Evolutionary conservation across 2,888 invertebrate species (phyloP), one percentile per base, ranked within the genome.

Genomic region (Drosophila flavopinicola): DNA sequence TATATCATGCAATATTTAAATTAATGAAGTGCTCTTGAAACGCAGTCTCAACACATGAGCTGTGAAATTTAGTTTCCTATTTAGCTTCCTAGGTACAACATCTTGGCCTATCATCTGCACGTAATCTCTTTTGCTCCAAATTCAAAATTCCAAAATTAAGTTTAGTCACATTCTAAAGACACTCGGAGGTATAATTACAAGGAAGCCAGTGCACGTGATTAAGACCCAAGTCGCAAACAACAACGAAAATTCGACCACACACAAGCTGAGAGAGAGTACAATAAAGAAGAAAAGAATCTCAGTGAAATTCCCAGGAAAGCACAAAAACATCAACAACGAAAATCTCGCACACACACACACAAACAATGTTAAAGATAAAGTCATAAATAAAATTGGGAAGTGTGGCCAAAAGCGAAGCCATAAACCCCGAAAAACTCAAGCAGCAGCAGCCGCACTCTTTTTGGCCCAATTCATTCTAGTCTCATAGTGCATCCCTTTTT

Each of bases 381-480:
- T 77, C 88, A 84, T 84, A 84, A 84, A 84, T 84, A 83, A 87
- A 86, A 87, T 75, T 83, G 78, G 70, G 67, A 70, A 78, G 83
- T 70, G 70, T 76, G 82, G 74, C 74, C 59, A 71, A 27, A 33
- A 41, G 24, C 41, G 24, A 33, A 47, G 45, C 49, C 41, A 44
- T 49, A 65, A 54, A 58, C 78, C 38, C 24, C 25, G 15, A 30
- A 6, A 9, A 35, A 24, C 27, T 25, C 17, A 39, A 20, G 11
- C 33, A 33, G 44, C 20, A 20, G 20, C 20, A 20, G 20, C n/a
- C n/a, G n/a, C n/a, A n/a, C n/a, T n/a, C n/a, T n/a, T 44, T 45
- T 58, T 49, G 13, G 44, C 44, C 86, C 86, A 86, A 85, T 76
- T 76, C 85, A 86, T 79, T 75, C 69, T 24, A 86, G 75, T 75